A percentile compares a stretch with the other conserved stretches of the same genome.
Conservation (phyloP, 2,888 invertebrate genomes). For the Papilio demoleus region DNA sequence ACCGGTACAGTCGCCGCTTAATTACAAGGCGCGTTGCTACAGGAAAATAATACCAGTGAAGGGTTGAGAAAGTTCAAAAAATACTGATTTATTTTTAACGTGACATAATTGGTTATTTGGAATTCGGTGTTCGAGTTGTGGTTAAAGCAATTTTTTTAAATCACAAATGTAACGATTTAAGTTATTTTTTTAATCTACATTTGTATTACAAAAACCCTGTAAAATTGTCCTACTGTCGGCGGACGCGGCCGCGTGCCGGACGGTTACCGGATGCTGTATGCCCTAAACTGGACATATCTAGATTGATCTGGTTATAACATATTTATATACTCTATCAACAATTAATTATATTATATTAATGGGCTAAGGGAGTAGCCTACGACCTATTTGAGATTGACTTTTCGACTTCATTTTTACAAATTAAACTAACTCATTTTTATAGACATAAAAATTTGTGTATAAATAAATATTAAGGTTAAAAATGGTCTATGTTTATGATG, state of each 20-base stretch:
- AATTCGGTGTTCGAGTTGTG: not conserved
- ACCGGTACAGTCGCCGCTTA: not conserved
- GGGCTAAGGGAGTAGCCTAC: too few species aligned
- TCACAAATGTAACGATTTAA: too few species aligned
- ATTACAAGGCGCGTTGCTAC: conserved; percentile 11
- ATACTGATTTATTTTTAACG: conserved; percentile 6
- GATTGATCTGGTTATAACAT: not conserved
- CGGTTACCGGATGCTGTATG: not conserved
- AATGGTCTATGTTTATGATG: too few species aligned
- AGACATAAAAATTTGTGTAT: too few species aligned
- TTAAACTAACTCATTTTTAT: too few species aligned
- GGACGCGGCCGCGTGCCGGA: conserved; percentile 12
- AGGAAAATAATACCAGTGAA: conserved; percentile 1
- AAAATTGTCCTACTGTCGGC: not conserved
- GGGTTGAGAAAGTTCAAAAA: conserved; percentile 23
- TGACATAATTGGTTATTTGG: conserved; percentile 7
- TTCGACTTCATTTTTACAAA: too few species aligned
- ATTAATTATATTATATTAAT: too few species aligned
- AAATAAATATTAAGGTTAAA: too few species aligned
- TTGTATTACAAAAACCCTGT: too few species aligned
- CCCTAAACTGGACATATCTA: conserved; percentile 4
- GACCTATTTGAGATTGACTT: too few species aligned
- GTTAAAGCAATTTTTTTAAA: not conserved
- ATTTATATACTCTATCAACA: too few species aligned
- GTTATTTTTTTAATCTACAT: too few species aligned